phyloP scores from a whole-genome alignment of 2,113 vertebrate species.

The Leiothrix lutea region DNA sequence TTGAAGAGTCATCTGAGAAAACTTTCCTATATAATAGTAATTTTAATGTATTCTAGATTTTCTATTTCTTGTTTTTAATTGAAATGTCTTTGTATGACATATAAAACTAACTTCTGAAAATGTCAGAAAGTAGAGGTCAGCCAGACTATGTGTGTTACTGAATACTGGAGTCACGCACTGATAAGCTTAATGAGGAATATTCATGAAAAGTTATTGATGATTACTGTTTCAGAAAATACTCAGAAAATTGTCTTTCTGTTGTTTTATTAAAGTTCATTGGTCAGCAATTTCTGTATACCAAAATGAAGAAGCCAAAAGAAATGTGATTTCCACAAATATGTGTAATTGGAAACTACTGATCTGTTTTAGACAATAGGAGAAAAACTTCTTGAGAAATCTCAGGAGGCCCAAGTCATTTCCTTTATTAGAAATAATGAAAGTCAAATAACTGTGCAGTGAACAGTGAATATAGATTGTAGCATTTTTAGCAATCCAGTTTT shows the following conservation, averaged over 20 bases:
- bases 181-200: constrained; percentile 7
- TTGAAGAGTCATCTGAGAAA: neutral
- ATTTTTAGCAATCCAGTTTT: neutral
- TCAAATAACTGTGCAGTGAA: neutral
- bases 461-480: neutral
- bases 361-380: neutral
- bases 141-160: neutral
- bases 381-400: neutral
- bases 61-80: neutral
- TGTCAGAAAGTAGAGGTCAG: constrained; percentile 1
- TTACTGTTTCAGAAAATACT: neutral
- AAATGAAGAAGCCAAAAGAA: neutral
- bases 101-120: constrained; percentile 17
- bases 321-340: neutral
- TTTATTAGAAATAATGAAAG: neutral
- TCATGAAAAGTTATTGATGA: neutral
- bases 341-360: neutral
- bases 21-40: neutral
- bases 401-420: neutral
- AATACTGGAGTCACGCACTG: neutral
- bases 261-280: constrained; percentile 8
- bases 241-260: neutral
- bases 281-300: neutral
- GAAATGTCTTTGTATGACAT: neutral
- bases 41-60: neutral